Base-by-base conservation (phyloP, 2,888 invertebrate species). In the Rhamphomyia laevipes region DNA sequence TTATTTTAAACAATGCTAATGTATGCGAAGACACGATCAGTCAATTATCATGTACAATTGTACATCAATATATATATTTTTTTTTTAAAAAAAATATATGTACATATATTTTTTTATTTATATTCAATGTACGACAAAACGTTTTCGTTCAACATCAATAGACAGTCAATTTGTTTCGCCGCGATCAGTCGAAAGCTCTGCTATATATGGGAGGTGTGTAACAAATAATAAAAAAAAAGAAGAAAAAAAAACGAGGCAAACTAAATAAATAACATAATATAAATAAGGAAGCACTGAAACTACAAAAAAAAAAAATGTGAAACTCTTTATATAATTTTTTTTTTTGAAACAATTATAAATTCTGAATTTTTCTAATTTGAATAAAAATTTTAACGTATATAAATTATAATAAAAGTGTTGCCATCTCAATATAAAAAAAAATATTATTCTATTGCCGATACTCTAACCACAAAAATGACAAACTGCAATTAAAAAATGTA, bases 181-280 rank as follows among this genome's bases (percentile, higher is more conserved):
- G 2, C 42, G 23, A 15, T 42, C 15, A 42, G 40, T 40, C 18
- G 18, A 40, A 40, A 40, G 18, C 40, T 40, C 40, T 42, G 15
- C 27, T 42, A 42, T 27, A 27, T 27, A 40, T 18, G 18, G 23
- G 27, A 42, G 42, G 42, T 35, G 35, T 46, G 46, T 52, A 38
- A 45, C 42, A 35, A 31, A 48, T 48, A 46, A 46, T 41, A 16
- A 38, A 21, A 43, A 35, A 41, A 23, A 43, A 18, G 2, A 35
- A 35, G 3, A n/a, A 35, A 35, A 35, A 35, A 30, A 30, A 30
- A 30, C 6, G 11, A 30, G 11, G 7, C 6, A 30, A 30, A n/a
- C 4, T 35, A 33, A 33, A 33, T 33, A 33, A 30, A 33, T 33
- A 33, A 6, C 11, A 33, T 11, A 33, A 33, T 13, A 33, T 9